Evolutionary conservation across 2,888 invertebrate species (phyloP).

Genomic region (Agrotis clavis): DNA sequence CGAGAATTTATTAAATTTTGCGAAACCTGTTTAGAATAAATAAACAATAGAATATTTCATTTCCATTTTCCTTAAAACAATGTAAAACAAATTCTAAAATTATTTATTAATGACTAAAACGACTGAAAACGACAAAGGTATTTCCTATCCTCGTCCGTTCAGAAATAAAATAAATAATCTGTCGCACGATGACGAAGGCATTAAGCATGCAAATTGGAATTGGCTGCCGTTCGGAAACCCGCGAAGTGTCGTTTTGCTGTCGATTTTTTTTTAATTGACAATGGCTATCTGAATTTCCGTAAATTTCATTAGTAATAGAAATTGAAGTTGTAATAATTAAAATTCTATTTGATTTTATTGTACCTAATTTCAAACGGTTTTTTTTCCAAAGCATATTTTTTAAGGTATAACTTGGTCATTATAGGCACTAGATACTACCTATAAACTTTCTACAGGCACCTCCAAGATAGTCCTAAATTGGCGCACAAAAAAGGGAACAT

Average conservation of each 20-base stretch:
- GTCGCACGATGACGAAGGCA: slow-evolving; percentile 58
- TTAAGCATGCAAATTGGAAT: slow-evolving; percentile 69
- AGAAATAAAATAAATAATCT: slow-evolving; percentile 60
- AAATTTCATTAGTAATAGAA: background rate
- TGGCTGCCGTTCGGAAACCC: slow-evolving; percentile 62
- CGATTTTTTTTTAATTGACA: slow-evolving; percentile 52
- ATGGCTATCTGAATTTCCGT: slow-evolving; percentile 38
- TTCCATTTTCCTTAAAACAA: slow-evolving; percentile 7
- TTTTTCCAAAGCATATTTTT: too few species aligned
- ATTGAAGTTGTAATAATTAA: too few species aligned
- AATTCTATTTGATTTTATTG: too few species aligned
- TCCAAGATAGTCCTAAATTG: background rate
- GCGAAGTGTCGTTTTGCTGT: slow-evolving; percentile 48
- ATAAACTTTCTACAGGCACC: background rate
- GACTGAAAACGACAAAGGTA: slow-evolving; percentile 23
- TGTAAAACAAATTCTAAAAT: slow-evolving; percentile 10
- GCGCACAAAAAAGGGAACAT: background rate
- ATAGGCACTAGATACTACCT: background rate
- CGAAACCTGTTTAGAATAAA: too few species aligned
- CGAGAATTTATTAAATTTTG: too few species aligned
- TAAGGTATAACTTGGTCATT: too few species aligned
- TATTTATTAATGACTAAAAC: slow-evolving; percentile 8
- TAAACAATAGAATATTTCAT: too few species aligned
- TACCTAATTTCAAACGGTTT: too few species aligned
- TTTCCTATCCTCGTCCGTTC: slow-evolving; percentile 50